Conservation (phyloP, 2,888 invertebrate species). For the Drosophila maculinotata region DNA sequence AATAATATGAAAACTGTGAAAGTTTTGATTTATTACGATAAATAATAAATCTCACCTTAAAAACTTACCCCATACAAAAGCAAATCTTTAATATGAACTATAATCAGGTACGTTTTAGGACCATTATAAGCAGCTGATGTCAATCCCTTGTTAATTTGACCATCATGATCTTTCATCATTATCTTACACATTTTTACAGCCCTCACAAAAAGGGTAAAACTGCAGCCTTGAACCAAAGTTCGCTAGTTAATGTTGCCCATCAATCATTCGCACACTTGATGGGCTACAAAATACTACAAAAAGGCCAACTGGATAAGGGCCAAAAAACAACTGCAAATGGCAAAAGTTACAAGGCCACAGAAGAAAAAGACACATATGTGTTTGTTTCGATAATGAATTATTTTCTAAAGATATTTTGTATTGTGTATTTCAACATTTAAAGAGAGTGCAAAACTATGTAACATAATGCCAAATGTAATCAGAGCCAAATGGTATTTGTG, state of each 20-base stretch:
- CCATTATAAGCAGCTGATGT: conserved; percentile 27
- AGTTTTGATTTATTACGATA: conserved; percentile 21
- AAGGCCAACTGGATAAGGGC: conserved; percentile 31
- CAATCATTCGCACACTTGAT: conserved; percentile 60
- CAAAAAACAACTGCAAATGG: conserved; percentile 39
- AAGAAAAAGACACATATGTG: conserved; percentile 40
- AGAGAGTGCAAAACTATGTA: conserved; percentile 20
- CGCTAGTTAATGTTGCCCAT: conserved; percentile 54
- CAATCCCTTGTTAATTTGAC: conserved; percentile 32
- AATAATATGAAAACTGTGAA: conserved; percentile 10
- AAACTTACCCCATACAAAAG: neutral
- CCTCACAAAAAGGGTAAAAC: conserved; percentile 30
- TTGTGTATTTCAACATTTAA: neutral
- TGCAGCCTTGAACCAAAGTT: conserved; percentile 36
- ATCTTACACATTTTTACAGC: neutral
- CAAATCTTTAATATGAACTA: neutral
- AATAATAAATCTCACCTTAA: neutral
- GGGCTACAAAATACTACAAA: conserved; percentile 59
- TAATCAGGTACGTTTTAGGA: neutral
- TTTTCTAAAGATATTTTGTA: conserved; percentile 7
- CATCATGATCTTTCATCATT: conserved; percentile 13
- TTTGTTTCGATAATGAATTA: conserved; percentile 50
- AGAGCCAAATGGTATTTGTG: no score
- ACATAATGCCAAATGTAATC: no score
- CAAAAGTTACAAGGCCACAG: conserved; percentile 50